Evolutionary conservation across 1,140 invertebrate species (phyloP).

Genomic region (Colletes latitarsis): DNA sequence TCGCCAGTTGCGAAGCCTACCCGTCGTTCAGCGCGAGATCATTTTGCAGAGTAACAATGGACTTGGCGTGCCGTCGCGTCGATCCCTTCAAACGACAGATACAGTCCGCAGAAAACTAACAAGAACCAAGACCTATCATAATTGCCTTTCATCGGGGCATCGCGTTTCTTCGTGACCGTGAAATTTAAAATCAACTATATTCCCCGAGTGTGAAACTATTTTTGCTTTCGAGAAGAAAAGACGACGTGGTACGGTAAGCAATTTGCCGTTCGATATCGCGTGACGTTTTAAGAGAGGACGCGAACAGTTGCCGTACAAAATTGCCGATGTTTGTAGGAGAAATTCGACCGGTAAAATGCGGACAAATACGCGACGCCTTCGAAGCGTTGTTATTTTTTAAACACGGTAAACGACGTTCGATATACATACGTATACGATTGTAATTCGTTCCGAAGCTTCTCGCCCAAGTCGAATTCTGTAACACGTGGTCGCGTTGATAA

Average conservation of each 20-base stretch:
- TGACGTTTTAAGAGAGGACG: slow-evolving; percentile 10
- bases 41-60: neutral
- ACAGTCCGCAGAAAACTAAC: slow-evolving; percentile 49
- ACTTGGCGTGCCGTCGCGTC: slow-evolving; percentile 2
- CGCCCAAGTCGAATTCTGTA: no score
- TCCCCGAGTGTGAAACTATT: slow-evolving; percentile 40
- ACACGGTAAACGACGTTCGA: neutral
- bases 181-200: slow-evolving; percentile 21
- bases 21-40: neutral
- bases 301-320: slow-evolving; percentile 1
- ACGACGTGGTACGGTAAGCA: neutral
- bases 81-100: slow-evolving; percentile 7
- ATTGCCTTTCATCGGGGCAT: slow-evolving; percentile 25
- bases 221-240: slow-evolving; percentile 12
- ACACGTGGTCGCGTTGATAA: no score
- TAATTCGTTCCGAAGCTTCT: no score
- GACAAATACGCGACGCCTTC: neutral
- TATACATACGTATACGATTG: neutral
- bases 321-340: neutral
- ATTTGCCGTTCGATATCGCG: slow-evolving; percentile 16
- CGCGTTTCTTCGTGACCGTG: slow-evolving; percentile 35
- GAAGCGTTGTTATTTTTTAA: neutral
- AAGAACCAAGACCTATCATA: slow-evolving; percentile 28
- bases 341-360: neutral
- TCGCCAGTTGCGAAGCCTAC: neutral